Evolutionary conservation across 2,888 invertebrate genomes (phyloP).

Genomic region (Gibbula magus): DNA sequence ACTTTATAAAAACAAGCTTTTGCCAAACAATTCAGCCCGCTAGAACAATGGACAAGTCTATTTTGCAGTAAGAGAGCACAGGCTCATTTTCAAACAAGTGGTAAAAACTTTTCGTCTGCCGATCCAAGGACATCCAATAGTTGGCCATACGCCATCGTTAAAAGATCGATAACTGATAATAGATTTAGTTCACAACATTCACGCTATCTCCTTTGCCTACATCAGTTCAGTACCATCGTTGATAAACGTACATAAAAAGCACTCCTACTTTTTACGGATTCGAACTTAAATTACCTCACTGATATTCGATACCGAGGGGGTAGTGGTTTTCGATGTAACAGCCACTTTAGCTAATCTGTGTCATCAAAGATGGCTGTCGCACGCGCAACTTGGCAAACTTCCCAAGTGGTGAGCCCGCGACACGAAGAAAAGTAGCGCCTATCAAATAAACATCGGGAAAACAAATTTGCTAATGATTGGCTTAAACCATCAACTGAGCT

Average conservation of each 20-base stretch:
- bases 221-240: no score
- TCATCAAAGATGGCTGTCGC: slow-evolving; percentile 10
- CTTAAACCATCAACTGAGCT: background rate
- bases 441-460: slow-evolving; percentile 1
- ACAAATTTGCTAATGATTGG: slow-evolving; percentile 5
- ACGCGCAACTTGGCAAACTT: background rate
- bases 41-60: slow-evolving; percentile 1
- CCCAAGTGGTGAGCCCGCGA: background rate
- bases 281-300: no score
- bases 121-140: no score
- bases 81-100: background rate
- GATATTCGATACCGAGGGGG: background rate
- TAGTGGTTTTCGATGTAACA: background rate
- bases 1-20: background rate
- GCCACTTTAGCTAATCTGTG: background rate
- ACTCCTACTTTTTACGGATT: no score
- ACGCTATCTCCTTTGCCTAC: no score
- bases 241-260: no score
- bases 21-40: background rate
- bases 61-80: background rate
- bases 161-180: no score
- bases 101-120: background rate
- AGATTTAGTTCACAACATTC: no score
- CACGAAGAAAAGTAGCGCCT: background rate
- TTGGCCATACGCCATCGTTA: no score